These are phyloP conservation scores for Triplophysa dalaica DNA, from an alignment of 2,113 vertebrate species.

Conservation along the genomic window DNA sequence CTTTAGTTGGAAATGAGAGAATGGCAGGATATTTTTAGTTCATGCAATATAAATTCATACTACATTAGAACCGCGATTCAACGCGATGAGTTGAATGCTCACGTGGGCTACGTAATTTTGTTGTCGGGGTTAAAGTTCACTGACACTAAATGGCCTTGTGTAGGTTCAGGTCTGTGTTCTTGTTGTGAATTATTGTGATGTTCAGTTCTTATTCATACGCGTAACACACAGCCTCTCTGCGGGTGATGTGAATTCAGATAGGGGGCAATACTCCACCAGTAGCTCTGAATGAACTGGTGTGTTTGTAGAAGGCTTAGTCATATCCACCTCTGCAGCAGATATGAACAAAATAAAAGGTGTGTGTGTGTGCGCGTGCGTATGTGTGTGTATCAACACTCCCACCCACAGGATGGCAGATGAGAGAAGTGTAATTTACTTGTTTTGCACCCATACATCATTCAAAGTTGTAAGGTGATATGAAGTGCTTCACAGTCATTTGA, in stretches of 20 bases:
- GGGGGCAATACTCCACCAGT: not conserved
- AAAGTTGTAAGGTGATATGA: too few species aligned
- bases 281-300: constrained; percentile 1
- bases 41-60: not conserved
- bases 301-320: not conserved
- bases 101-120: too few species aligned
- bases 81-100: not conserved
- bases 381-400: constrained; percentile 34
- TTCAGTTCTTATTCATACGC: too few species aligned
- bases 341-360: too few species aligned
- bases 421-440: not conserved
- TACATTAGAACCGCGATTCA: not conserved
- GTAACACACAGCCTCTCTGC: not conserved
- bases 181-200: too few species aligned
- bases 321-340: not conserved
- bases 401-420: constrained; percentile 33
- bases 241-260: not conserved
- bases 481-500: too few species aligned
- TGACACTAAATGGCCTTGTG: too few species aligned
- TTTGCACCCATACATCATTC: not conserved
- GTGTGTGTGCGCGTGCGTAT: not conserved
- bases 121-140: too few species aligned
- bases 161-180: too few species aligned
- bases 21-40: not conserved
- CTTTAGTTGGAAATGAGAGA: not conserved